Evolutionary conservation across 1,140 invertebrate genomes (phyloP).

Genomic region (Meteorus sp.): DNA sequence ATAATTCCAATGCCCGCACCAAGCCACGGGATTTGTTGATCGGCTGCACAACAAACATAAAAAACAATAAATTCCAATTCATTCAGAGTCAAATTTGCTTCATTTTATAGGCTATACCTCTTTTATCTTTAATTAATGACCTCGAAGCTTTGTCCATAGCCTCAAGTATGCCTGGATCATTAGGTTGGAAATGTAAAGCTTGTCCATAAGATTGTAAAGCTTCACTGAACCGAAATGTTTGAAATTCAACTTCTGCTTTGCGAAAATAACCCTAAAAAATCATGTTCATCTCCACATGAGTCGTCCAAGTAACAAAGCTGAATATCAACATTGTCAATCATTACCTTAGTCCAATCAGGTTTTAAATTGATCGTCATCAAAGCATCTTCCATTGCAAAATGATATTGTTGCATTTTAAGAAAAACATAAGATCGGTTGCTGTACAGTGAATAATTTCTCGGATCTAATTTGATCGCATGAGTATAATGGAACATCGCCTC

Average conservation of each 20-base stretch:
- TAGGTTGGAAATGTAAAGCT: conserved; percentile 69
- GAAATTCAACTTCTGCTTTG: conserved; percentile 76
- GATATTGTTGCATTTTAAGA: conserved; percentile 76
- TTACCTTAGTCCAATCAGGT: conserved; percentile 80
- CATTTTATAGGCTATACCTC: conserved; percentile 46
- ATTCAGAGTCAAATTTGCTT: conserved; percentile 1
- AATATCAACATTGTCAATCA: too few species aligned
- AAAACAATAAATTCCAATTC: conserved; percentile 18
- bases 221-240: conserved; percentile 68
- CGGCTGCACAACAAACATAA: conserved; percentile 62
- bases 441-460: conserved; percentile 71
- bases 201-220: conserved; percentile 73
- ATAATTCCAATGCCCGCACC: conserved; percentile 74
- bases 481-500: conserved; percentile 81
- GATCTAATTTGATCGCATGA: conserved; percentile 77
- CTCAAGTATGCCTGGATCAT: conserved; percentile 68
- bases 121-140: conserved; percentile 62
- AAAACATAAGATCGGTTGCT: conserved; percentile 82
- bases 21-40: conserved; percentile 75
- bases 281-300: too few species aligned
- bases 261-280: conserved; percentile 78
- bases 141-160: conserved; percentile 67
- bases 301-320: too few species aligned
- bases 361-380: conserved; percentile 72
- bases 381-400: conserved; percentile 77